phyloP scores from a whole-genome alignment of 2,888 invertebrate genomes.

The Drosophila koepferae region DNA sequence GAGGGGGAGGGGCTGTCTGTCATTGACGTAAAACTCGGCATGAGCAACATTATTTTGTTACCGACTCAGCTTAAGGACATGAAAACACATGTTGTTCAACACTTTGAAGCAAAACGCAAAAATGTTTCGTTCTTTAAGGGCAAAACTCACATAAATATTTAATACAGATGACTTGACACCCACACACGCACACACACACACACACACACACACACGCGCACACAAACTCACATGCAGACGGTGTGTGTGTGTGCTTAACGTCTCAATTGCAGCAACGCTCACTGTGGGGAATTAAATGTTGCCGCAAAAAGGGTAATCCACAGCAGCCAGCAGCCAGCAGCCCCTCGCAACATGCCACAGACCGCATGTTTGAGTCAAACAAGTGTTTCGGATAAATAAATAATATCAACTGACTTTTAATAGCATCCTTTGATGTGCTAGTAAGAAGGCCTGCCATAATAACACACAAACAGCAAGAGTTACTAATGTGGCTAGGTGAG shows the following conservation, averaged over 20 bases:
- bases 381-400: conserved; percentile 47
- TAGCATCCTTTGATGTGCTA: conserved; percentile 7
- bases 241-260: conserved; percentile 3
- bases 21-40: conserved; percentile 59
- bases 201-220: neutral
- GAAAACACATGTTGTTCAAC: conserved; percentile 63
- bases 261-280: conserved; percentile 6
- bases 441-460: neutral
- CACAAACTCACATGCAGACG: neutral
- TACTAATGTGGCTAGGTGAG: neutral
- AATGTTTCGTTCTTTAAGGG: conserved; percentile 28
- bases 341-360: neutral
- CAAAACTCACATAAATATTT: conserved; percentile 43
- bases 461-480: too few relatives aligned
- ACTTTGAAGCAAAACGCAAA: conserved; percentile 42
- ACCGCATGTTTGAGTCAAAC: conserved; percentile 9
- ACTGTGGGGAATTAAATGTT: conserved; percentile 25
- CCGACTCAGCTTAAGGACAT: conserved; percentile 56
- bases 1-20: conserved; percentile 14
- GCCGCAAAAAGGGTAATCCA: conserved; percentile 5
- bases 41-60: conserved; percentile 61
- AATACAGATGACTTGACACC: conserved; percentile 28
- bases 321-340: conserved; percentile 1
- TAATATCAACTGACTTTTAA: conserved; percentile 24
- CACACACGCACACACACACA: conserved; percentile 13